Evolutionary conservation across 2,797 vertebrate species (phyloP).

Genomic region (Melanotaenia parkinsoni): DNA sequence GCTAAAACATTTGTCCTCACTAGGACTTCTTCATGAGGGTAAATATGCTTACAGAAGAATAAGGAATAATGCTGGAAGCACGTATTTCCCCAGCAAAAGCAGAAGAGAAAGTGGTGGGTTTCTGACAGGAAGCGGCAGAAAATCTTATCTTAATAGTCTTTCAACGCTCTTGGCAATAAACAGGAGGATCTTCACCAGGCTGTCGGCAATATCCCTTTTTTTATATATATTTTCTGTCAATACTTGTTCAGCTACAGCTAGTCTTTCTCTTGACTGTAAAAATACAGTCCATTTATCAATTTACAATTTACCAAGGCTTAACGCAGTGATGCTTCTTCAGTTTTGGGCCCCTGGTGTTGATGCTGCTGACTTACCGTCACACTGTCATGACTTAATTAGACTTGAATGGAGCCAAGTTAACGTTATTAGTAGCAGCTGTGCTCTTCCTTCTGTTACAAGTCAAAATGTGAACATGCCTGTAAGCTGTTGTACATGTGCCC

Average conservation of each 20-base stretch:
- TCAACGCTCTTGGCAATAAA: neutral
- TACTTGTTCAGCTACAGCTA: neutral
- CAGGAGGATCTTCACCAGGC: neutral
- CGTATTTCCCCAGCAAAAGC: neutral
- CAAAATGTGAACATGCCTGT: neutral
- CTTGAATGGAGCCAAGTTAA: constrained; percentile 1
- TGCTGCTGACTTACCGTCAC: constrained; percentile 4
- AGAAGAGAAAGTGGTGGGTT: neutral
- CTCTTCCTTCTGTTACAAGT: constrained; percentile 5
- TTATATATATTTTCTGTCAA: neutral
- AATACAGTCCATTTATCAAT: no score
- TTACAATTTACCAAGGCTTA: neutral
- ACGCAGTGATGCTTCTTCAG: neutral
- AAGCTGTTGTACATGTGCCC: neutral
- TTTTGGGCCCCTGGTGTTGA: neutral
- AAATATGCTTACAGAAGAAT: neutral
- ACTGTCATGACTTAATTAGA: neutral
- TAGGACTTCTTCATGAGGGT: neutral
- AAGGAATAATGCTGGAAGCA: neutral
- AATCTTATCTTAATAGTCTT: neutral
- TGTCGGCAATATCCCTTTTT: neutral
- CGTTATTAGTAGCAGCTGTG: constrained; percentile 9
- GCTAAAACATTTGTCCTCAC: neutral
- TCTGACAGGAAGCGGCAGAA: neutral
- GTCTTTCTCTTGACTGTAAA: neutral